Base-by-base conservation (phyloP, 2,888 invertebrate genomes). In the Orthosia incerta region DNA sequence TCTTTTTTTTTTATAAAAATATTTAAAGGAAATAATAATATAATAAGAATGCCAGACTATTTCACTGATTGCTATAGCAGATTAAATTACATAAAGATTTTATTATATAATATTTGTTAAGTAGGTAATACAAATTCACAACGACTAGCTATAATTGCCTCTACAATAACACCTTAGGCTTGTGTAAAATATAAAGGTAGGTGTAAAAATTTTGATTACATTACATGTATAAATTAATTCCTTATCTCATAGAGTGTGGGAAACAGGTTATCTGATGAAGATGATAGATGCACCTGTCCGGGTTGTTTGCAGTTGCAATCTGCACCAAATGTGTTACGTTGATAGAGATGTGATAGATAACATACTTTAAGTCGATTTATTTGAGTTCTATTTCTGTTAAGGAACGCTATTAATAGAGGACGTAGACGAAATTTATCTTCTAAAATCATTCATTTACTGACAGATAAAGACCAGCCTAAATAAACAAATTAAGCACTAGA, bases 261-360 rank as follows among this genome's bases (percentile, higher is more conserved):
- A 85, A 84, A 60, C 69, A 12, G 71, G 71, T 86, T 81, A 85
- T 85, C 86, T 78, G 31, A 70, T 74, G 16, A 64, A 50, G 53
- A 76, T 81, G 81, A 83, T 81, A 74, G 73, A 79, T 86, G 81
- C 75, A 74, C 78, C 59, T 83, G 71, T 73, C 74, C 39, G 53
- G n/a, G 11, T 26, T 85, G 77, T 82, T 79, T 79, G 83, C 74
- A 68, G 62, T 59, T 68, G 72, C 71, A 85, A 85, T 76, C 71
- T 62, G 63, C 51, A 60, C 61, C 26, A 20, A 71, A 70, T 55
- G 50, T 71, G 56, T 67, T 61, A 64, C 66, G 26, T 62, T 48
- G 12, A 16, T 63, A 18, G 9, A 65, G n/a, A 13, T 80, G 16
- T 45, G 50, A 9, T 39, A 39, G 39, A 67, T 50, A 64, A 51